Evolutionary conservation across 37 sponge, comb jelly and placozoan species (phyloP).

Genomic region (Eunapius fragilis): DNA sequence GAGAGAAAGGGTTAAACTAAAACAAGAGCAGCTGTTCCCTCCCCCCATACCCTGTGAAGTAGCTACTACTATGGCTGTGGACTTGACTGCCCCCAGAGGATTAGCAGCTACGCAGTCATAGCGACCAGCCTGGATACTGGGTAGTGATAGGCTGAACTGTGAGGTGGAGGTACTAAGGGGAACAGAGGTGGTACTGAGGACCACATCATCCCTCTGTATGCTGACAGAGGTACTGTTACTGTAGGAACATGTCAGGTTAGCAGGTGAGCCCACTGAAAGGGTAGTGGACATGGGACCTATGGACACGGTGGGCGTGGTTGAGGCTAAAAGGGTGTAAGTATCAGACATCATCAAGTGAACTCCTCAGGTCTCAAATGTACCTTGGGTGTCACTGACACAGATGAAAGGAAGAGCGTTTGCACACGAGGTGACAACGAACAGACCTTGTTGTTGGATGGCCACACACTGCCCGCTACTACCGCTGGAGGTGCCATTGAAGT

Average conservation of each 20-base stretch:
- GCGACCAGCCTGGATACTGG: background rate
- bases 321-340: no score
- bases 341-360: no score
- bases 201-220: background rate
- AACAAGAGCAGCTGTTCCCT: background rate
- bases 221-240: constrained; percentile 1
- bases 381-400: no score
- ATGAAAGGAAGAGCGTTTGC: no score
- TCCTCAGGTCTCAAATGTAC: no score
- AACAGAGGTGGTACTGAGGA: background rate
- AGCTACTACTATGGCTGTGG: background rate
- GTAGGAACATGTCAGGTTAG: background rate
- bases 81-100: constrained; percentile 7
- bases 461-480: no score
- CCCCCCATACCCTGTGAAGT: background rate
- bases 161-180: background rate
- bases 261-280: background rate
- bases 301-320: background rate
- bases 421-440: no score
- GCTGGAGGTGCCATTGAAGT: no score
- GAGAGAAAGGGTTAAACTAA: background rate
- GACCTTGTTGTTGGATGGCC: no score
- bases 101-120: constrained; percentile 18
- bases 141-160: background rate
- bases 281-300: constrained; percentile 1